A percentile compares a stretch with the other conserved stretches of the same genome.
Conservation (phyloP, 2,113 vertebrate genomes). For the Cyprinodon variegatus region DNA sequence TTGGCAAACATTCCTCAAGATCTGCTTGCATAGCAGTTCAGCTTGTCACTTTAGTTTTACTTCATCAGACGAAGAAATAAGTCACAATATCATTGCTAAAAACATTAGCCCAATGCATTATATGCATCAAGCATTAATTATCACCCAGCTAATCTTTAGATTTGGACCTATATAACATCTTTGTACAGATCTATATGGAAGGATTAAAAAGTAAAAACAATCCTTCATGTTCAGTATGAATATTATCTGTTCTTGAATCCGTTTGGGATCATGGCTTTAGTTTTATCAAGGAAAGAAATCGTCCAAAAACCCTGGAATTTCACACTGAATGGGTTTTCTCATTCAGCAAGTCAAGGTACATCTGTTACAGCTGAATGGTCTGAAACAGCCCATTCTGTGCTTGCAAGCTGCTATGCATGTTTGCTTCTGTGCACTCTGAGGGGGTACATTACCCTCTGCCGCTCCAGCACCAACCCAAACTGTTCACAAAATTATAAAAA, state of each 20-base stretch:
- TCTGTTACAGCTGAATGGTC: slow-evolving; percentile 51
- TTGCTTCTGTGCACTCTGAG: neutral
- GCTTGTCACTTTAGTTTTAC: neutral
- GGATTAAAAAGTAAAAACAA: slow-evolving; percentile 31
- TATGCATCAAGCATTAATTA: neutral
- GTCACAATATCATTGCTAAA: neutral
- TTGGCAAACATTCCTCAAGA: neutral
- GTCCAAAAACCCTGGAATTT: slow-evolving; percentile 47
- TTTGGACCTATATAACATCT: neutral
- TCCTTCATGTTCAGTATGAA: slow-evolving; percentile 26
- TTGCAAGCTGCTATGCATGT: slow-evolving; percentile 2
- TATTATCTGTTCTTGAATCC: slow-evolving; percentile 44
- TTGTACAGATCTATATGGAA: slow-evolving; percentile 12
- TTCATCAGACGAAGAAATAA: neutral
- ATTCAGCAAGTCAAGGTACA: slow-evolving; percentile 59
- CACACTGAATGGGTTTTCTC: slow-evolving; percentile 54
- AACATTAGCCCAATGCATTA: neutral
- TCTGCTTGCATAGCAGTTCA: slow-evolving; percentile 7
- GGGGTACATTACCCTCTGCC: slow-evolving; percentile 19
- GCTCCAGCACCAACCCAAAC: slow-evolving; percentile 6
- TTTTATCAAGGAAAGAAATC: slow-evolving; percentile 53
- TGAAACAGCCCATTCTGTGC: slow-evolving; percentile 29
- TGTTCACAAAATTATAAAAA: neutral
- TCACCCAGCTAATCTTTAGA: neutral
- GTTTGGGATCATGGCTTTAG: slow-evolving; percentile 31